phyloP scores from a whole-genome alignment of 2,888 invertebrate genomes.

The Rotaria socialis region DNA sequence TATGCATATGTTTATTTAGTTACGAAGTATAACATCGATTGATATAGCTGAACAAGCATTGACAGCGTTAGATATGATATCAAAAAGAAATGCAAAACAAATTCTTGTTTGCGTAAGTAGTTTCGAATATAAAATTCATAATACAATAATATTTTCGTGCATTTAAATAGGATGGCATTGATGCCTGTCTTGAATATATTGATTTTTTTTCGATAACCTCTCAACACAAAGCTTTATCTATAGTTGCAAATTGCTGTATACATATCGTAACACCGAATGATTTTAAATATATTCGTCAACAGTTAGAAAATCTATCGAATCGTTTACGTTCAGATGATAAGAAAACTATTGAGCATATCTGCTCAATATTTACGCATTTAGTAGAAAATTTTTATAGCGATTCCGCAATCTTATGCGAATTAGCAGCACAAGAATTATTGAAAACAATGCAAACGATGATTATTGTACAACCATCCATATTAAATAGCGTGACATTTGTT shows the following conservation, averaged over 20 bases:
- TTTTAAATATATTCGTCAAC: conserved; percentile 84
- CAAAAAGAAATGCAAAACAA: conserved; percentile 87
- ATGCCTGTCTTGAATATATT: conserved; percentile 88
- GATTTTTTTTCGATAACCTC: conserved; percentile 98
- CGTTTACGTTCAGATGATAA: conserved; percentile 75
- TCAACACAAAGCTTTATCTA: conserved; percentile 87
- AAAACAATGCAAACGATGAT: conserved; percentile 87
- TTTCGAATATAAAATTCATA: background rate
- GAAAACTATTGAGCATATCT: conserved; percentile 95
- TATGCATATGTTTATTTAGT: background rate
- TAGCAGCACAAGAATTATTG: conserved; percentile 79
- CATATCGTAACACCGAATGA: conserved; percentile 80
- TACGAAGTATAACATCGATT: conserved; percentile 80
- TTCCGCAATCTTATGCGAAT: conserved; percentile 81
- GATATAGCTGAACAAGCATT: conserved; percentile 98
- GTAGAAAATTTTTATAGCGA: conserved; percentile 93
- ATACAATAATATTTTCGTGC: background rate
- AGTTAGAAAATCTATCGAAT: conserved; percentile 76
- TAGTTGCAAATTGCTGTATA: conserved; percentile 95
- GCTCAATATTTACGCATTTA: conserved; percentile 86
- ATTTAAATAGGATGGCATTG: conserved; percentile 76
- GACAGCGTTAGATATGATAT: conserved; percentile 92
- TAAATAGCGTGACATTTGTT: conserved; percentile 40
- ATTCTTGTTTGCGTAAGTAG: conserved; percentile 65
- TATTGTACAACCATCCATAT: conserved; percentile 46